Evolutionary conservation across 2,113 vertebrate species (phyloP).

Genomic region (Myrmecophaga tridactyla): DNA sequence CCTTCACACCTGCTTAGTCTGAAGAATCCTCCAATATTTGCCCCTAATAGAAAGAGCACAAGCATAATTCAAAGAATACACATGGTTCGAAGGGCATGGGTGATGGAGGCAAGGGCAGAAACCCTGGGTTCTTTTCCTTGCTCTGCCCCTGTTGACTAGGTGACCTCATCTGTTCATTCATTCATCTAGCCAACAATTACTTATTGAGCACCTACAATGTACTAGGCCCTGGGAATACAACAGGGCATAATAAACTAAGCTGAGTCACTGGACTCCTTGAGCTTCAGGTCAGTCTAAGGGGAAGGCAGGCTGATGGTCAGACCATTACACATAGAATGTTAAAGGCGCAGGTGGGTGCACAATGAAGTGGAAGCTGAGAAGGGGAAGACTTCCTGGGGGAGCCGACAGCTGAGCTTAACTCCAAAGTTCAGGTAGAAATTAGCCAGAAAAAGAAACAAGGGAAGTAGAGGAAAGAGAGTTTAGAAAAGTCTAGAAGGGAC

Average conservation of each 20-base stretch:
- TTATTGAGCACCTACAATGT: background rate
- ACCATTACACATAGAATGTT: background rate
- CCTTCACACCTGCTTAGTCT: background rate
- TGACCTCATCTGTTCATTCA: slow-evolving; percentile 22
- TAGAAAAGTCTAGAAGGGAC: background rate
- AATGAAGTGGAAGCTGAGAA: background rate
- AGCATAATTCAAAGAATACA: background rate
- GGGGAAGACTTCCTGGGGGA: background rate
- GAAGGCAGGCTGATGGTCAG: background rate
- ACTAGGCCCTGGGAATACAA: background rate
- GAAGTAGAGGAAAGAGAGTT: background rate
- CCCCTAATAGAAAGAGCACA: background rate
- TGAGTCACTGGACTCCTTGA: background rate
- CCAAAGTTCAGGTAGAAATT: background rate
- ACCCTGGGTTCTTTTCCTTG: background rate
- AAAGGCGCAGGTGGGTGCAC: background rate
- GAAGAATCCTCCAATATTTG: background rate
- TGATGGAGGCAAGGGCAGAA: background rate
- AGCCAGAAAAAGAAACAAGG: background rate
- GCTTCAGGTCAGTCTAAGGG: background rate
- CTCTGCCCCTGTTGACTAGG: background rate
- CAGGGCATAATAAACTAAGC: background rate
- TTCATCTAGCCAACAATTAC: background rate
- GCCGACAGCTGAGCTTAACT: background rate
- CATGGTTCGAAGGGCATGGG: background rate